phyloP scores from a whole-genome alignment of 2,888 invertebrate genomes.

The Epistrophe eligans region DNA sequence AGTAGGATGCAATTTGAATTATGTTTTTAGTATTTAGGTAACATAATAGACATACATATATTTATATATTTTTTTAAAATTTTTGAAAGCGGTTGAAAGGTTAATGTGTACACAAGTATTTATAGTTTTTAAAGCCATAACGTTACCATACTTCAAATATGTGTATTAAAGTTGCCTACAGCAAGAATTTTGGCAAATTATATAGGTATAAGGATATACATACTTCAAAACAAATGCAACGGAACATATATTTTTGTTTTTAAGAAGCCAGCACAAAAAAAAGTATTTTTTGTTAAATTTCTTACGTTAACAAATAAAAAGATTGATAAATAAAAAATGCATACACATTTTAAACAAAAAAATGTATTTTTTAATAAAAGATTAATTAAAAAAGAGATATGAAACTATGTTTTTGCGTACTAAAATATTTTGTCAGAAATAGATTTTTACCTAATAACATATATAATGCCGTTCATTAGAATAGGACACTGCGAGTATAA shows the following conservation, averaged over 20 bases:
- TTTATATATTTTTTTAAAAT: neutral
- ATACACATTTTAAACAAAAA: constrained; percentile 24
- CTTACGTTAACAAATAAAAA: constrained; percentile 24
- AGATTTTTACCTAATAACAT: constrained; percentile 83
- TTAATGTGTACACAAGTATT: constrained; percentile 74
- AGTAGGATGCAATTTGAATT: constrained; percentile 78
- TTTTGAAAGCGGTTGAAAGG: constrained; percentile 10
- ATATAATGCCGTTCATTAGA: constrained; percentile 84
- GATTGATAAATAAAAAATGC: constrained; percentile 13
- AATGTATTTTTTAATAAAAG: constrained; percentile 27
- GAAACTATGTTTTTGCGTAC: constrained; percentile 58
- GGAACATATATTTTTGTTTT: constrained; percentile 32
- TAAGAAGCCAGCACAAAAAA: constrained; percentile 68
- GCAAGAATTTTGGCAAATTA: constrained; percentile 47
- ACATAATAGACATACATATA: constrained; percentile 42
- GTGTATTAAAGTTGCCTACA: constrained; percentile 46
- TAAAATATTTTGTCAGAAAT: constrained; percentile 63
- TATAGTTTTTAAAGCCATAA: constrained; percentile 40
- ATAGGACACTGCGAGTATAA: constrained; percentile 84
- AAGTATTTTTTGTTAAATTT: constrained; percentile 50
- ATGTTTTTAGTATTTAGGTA: constrained; percentile 68
- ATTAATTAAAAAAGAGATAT: constrained; percentile 43
- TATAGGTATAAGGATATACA: neutral
- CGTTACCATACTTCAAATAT: constrained; percentile 38
- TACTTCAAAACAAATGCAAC: constrained; percentile 22